Percentiles rank a stretch among this genome's conserved stretches.
These are phyloP conservation scores for Trogon surrucura DNA, from an alignment of 2,113 vertebrate species.

Conservation along the genomic window DNA sequence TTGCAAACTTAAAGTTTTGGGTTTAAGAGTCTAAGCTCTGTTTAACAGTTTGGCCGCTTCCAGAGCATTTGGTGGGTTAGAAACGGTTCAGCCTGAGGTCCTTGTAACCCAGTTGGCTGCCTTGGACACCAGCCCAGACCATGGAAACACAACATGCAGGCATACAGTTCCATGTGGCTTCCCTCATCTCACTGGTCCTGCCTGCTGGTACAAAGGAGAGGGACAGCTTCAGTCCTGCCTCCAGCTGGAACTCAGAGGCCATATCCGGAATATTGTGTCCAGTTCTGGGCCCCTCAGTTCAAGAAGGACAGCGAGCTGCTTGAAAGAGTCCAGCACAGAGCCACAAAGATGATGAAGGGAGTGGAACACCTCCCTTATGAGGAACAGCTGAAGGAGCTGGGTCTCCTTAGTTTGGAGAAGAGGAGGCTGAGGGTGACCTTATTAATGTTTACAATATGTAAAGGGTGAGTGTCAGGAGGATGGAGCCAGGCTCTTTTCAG, in stretches of 20 bases:
- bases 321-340: too few species aligned
- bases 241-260: background rate
- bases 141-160: background rate
- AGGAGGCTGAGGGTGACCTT: too few species aligned
- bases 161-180: background rate
- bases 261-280: background rate
- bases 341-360: too few species aligned
- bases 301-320: too few species aligned
- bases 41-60: background rate
- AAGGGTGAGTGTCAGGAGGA: too few species aligned
- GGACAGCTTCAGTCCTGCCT: background rate
- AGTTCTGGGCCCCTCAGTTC: too few species aligned
- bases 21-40: background rate
- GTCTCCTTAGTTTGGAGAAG: too few species aligned
- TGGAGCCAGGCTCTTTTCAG: too few species aligned
- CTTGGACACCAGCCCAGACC: background rate
- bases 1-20: background rate
- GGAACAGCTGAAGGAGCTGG: too few species aligned
- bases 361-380: too few species aligned
- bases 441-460: too few species aligned
- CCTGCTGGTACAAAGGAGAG: background rate
- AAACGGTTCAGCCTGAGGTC: slow-evolving; percentile 10
- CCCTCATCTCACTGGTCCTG: background rate
- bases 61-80: background rate
- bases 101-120: background rate